Evolutionary conservation across 1,140 invertebrate genomes (phyloP).

Genomic region (Hylyphantes graminicola): DNA sequence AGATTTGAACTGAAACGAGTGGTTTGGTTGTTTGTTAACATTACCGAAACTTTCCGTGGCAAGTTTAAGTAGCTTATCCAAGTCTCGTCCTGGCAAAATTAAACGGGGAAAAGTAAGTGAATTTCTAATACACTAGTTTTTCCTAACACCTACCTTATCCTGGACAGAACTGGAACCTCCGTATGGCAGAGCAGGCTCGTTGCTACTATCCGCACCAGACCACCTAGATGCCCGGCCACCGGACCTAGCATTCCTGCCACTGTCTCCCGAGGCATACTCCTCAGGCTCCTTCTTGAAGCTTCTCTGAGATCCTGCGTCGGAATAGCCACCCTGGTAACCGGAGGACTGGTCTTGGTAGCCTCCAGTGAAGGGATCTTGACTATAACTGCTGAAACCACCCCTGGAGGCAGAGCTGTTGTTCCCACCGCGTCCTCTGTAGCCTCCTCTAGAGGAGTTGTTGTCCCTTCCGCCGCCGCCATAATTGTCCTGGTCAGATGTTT

Average conservation of each 20-base stretch:
- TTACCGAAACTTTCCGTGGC: too few species aligned
- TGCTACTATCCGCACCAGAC: constrained; percentile 14
- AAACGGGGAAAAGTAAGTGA: too few species aligned
- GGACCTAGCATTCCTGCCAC: not conserved
- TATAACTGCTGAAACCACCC: constrained; percentile 3
- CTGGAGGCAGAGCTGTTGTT: not conserved
- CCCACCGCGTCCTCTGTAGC: not conserved
- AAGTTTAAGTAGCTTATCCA: too few species aligned
- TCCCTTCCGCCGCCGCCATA: not conserved
- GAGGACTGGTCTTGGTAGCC: constrained; percentile 8
- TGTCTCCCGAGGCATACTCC: not conserved
- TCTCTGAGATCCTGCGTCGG: not conserved
- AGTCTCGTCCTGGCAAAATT: too few species aligned
- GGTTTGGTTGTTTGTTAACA: too few species aligned
- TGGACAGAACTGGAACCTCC: not conserved
- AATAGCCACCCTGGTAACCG: not conserved
- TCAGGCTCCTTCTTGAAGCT: constrained; percentile 42
- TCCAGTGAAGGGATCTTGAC: constrained; percentile 9
- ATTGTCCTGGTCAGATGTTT: not conserved
- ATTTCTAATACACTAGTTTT: too few species aligned
- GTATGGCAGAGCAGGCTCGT: not conserved
- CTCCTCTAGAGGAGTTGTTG: not conserved
- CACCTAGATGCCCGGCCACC: constrained; percentile 36
- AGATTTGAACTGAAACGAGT: too few species aligned
- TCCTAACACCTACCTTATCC: not conserved